Evolutionary conservation across 1,140 invertebrate species (phyloP), one percentile per base, ranked within the genome.

Genomic region (Listronotus oregonensis): DNA sequence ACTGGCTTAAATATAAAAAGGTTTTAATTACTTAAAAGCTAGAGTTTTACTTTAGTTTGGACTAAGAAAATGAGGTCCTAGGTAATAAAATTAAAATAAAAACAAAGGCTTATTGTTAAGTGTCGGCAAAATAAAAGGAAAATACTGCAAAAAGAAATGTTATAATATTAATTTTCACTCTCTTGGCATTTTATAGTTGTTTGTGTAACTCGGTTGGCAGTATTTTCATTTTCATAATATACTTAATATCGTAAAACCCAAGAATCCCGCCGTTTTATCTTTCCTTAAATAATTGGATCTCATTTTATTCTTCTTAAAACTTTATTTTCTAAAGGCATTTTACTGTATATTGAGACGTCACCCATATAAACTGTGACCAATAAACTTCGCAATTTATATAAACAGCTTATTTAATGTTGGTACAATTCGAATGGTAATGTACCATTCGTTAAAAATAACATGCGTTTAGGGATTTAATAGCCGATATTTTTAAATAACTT

Each of bases 311-410:
- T 37, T 40, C 39, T 55, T 40, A 55, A 55, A 55, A 15, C 34
- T 55, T 55, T 32, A 55, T 42, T 42, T 42, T 14, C 39, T 34
- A 55, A 55, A 55, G 52, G 39, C 52, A 32, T 32, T 55, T 55
- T 55, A 55, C 34, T 55, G 37, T 40, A 55, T 55, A 55, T 55
- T 40, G 52, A 55, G 52, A 55, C 37, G 52, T 55, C 52, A 55
- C 18, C 37, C 37, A 27, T 55, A 55, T 55, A 55, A 55, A 55
- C 52, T 18, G 52, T 14, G 14, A 37, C 52, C 37, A 55, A 55
- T 55, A 55, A 55, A 55, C 14, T 55, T 40, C 6, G 18, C 34
- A 34, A 55, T 55, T 55, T 55, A 55, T 55, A 40, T 37, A 39
- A 18, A 42, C 12, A 32, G 52, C 18, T 12, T 32, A 42, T 55